Base-by-base conservation (phyloP, 2,888 invertebrate genomes). In the Watsonalla cultraria region DNA sequence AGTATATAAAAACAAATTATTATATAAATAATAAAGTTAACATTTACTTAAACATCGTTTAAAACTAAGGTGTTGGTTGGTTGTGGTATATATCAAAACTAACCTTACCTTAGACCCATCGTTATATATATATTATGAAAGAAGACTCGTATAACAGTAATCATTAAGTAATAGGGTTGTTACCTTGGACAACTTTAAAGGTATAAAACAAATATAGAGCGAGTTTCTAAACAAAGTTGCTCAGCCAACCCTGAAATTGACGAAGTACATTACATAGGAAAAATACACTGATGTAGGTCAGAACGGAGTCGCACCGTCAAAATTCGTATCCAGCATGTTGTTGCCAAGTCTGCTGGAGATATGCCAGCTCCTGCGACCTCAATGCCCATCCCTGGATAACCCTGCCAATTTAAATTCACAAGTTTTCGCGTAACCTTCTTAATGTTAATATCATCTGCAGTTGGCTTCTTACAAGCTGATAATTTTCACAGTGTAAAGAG, bases 311-410 rank as follows among this genome's bases (percentile, higher is more conserved):
- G 72, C 74, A 76, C 76, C 73, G 76, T 70, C 73, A 74, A 74
- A 78, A 76, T 72, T 74, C 68, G 72, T 66, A 63, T 80, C 77
- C 82, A 82, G 83, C 81, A 72, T 76, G 80, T 78, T 60, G 66
- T 61, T 80, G 80, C 77, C 80, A 78, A 70, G 62, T 57, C 54
- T 55, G 60, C 80, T 88, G 87, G 86, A 81, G 65, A 56, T n/a
- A 45, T 80, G 87, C 87, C 87, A 86, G 80, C 64, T 64, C 59
- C 45, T 60, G 56, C 58, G 62, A 66, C 62, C 70, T 65, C 68
- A 57, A 65, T 63, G 62, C 62, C 61, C 66, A 69, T 58, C 66
- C 63, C 65, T 65, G 64, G 61, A 70, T 66, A 76, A 71, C 74
- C 74, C 73, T 70, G 71, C 72, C 74, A 74, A 73, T 72, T 69